phyloP scores from a whole-genome alignment of 2,113 vertebrate genomes.

The Oxyura jamaicensis region DNA sequence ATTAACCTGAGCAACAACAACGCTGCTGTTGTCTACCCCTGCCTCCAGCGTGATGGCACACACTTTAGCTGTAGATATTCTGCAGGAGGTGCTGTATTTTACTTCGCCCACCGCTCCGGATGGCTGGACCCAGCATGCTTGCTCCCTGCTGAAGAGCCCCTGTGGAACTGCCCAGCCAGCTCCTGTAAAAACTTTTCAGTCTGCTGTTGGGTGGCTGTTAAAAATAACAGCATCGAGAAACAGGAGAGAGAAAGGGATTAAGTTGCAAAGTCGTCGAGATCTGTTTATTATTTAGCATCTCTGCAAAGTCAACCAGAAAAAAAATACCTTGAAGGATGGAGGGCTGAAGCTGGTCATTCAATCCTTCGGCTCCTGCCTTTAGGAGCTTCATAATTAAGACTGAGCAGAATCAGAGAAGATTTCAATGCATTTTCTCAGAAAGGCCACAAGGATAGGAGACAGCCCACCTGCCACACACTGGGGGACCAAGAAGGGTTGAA shows the following conservation, averaged over 20 bases:
- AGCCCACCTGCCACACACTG: not conserved
- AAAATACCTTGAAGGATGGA: not conserved
- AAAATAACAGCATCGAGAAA: not conserved
- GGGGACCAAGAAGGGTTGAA: not conserved
- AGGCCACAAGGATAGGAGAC: not conserved
- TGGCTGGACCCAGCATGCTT: not conserved
- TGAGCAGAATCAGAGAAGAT: not conserved
- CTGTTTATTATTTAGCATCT: not conserved
- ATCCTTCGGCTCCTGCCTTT: not conserved
- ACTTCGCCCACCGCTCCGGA: not conserved
- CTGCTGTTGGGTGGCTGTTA: not conserved
- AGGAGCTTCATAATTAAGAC: not conserved
- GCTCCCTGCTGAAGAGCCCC: not conserved
- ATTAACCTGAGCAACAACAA: not conserved
- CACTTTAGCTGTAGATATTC: not conserved
- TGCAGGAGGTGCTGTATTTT: not conserved
- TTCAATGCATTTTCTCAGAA: not conserved
- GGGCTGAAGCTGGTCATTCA: not conserved
- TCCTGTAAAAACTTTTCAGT: not conserved
- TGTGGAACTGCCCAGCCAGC: not conserved
- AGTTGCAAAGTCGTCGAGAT: not conserved
- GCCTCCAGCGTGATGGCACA: accelerated
- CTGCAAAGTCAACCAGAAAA: not conserved
- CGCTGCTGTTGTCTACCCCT: not conserved
- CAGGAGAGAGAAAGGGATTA: not conserved